Conservation (phyloP, 1,140 invertebrate species). For the Drosophila elegans region DNA sequence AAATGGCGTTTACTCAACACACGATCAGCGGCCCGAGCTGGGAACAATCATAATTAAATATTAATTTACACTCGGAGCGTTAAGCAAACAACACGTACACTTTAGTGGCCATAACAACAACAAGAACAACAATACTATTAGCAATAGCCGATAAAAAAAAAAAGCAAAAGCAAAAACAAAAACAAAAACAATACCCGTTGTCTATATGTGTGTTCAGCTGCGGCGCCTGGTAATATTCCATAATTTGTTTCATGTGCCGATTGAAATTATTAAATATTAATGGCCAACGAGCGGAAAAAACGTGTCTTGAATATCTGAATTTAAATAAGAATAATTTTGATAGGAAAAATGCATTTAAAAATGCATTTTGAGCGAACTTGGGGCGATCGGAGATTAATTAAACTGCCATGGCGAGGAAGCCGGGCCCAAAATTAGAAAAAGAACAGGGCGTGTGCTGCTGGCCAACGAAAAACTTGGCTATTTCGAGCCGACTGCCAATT, state of each 20-base stretch:
- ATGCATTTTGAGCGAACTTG: conserved; percentile 49
- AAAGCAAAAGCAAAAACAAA: conserved; percentile 14
- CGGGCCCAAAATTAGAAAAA: conserved; percentile 51
- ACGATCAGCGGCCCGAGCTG: conserved; percentile 39
- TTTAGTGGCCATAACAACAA: conserved; percentile 36
- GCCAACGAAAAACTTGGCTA: conserved; percentile 19
- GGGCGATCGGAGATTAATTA: conserved; percentile 74
- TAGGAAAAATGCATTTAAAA: conserved; percentile 64
- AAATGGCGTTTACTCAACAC: conserved; percentile 65
- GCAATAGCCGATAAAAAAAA: conserved; percentile 6
- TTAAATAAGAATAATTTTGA: conserved; percentile 60
- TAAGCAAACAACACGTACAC: conserved; percentile 77
- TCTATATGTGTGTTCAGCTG: conserved; percentile 40
- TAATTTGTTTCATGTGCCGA: conserved; percentile 69
- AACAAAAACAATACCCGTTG: conserved; percentile 33
- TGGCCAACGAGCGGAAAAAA: conserved; percentile 59
- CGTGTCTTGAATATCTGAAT: conserved; percentile 69
- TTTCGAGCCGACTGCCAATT: conserved; percentile 65
- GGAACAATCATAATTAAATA: conserved; percentile 78
- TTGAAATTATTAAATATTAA: conserved; percentile 76
- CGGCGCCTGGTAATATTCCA: conserved; percentile 62
- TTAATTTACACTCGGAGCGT: conserved; percentile 78
- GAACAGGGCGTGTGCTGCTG: conserved; percentile 61
- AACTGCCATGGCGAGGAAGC: conserved; percentile 60
- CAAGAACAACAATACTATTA: conserved; percentile 23